Evolutionary conservation across 2,113 vertebrate species (phyloP).

Genomic region (Aldabrachelys gigantea): DNA sequence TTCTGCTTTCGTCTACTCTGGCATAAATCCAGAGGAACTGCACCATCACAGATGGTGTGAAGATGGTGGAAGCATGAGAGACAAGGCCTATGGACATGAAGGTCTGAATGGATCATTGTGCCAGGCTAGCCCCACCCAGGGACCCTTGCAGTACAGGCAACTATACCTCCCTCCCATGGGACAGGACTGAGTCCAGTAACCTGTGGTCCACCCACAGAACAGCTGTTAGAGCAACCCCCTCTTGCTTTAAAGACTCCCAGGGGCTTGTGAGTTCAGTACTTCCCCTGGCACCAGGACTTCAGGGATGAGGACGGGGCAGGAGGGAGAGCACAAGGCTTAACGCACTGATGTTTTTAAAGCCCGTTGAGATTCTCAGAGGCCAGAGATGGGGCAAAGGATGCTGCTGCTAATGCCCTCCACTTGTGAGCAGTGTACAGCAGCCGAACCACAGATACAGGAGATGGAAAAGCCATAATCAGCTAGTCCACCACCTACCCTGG

Average conservation of each 20-base stretch:
- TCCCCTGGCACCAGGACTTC: not conserved
- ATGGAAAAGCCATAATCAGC: not conserved
- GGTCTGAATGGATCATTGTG: not conserved
- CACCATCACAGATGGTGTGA: not conserved
- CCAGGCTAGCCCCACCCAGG: not conserved
- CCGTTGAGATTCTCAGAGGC: not conserved
- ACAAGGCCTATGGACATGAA: not conserved
- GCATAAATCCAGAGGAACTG: not conserved
- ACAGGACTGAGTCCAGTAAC: not conserved
- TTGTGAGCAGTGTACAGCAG: not conserved
- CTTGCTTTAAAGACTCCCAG: not conserved
- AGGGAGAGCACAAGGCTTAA: not conserved
- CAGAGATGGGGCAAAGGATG: not conserved
- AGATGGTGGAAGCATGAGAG: not conserved
- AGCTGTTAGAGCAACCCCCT: not conserved
- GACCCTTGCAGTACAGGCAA: not conserved
- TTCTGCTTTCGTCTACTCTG: not conserved
- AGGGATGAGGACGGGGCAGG: no score
- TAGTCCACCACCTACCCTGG: not conserved
- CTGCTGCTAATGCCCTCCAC: not conserved
- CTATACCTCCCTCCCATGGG: not conserved
- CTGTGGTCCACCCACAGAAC: no score
- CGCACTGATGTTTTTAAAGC: not conserved
- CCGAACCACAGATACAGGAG: not conserved
- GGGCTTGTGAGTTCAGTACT: not conserved